These are phyloP conservation scores for Fabriciana adippe DNA, from an alignment of 2,888 invertebrate genomes.

Conservation along the genomic window DNA sequence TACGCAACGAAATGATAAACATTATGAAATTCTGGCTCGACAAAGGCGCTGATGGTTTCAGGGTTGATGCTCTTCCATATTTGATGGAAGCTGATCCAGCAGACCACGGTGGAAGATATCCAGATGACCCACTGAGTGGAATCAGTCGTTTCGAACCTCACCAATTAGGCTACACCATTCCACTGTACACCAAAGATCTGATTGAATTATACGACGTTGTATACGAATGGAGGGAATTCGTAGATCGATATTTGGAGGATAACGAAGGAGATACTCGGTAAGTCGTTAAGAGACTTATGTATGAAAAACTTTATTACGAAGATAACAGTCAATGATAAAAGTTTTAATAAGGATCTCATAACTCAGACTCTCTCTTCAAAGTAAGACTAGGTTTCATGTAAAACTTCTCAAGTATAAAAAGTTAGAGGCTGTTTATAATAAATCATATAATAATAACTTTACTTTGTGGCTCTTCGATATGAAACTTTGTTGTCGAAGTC, in stretches of 20 bases:
- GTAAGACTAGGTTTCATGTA: slow-evolving; percentile 27
- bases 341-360: slow-evolving; percentile 40
- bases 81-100: slow-evolving; percentile 79
- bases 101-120: slow-evolving; percentile 61
- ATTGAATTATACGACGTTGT: slow-evolving; percentile 81
- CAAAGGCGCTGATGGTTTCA: slow-evolving; percentile 89
- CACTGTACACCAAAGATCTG: slow-evolving; percentile 84
- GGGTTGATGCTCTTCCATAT: slow-evolving; percentile 85
- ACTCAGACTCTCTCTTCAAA: slow-evolving; percentile 31
- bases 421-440: slow-evolving; percentile 28
- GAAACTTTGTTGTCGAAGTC: slow-evolving; percentile 8
- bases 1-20: slow-evolving; percentile 79
- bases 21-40: slow-evolving; percentile 88
- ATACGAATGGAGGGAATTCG: slow-evolving; percentile 80
- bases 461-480: slow-evolving; percentile 23
- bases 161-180: slow-evolving; percentile 81
- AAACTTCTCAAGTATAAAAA: slow-evolving; percentile 31
- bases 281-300: slow-evolving; percentile 36
- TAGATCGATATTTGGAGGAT: slow-evolving; percentile 72
- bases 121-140: slow-evolving; percentile 79
- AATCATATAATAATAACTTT: slow-evolving; percentile 27
- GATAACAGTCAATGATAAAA: slow-evolving; percentile 36
- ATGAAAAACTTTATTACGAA: slow-evolving; percentile 33
- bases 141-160: slow-evolving; percentile 68
- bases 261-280: slow-evolving; percentile 71